These are phyloP conservation scores for Diogma glabrata DNA, from an alignment of 2,888 invertebrate species.

Conservation along the genomic window DNA sequence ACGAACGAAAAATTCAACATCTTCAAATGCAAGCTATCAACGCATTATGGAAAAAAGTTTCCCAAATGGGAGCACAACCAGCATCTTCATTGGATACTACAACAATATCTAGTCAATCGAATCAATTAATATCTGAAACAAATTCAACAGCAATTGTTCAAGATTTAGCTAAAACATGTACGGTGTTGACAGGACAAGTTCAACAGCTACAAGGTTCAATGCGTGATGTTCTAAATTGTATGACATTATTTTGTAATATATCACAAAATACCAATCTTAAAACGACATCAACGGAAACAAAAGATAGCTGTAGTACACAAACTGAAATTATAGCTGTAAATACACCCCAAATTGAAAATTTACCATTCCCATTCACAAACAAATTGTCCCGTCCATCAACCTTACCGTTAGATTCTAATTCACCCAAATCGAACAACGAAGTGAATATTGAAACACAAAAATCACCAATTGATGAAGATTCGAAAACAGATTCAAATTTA, in stretches of 20 bases:
- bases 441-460: not conserved
- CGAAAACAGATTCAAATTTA: too few relatives aligned
- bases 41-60: conserved; percentile 79
- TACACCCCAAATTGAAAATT: conserved; percentile 53
- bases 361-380: conserved; percentile 26
- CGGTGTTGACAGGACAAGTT: conserved; percentile 61
- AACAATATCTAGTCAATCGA: conserved; percentile 10
- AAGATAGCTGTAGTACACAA: conserved; percentile 53
- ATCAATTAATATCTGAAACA: conserved; percentile 31
- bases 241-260: conserved; percentile 42
- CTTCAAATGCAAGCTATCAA: conserved; percentile 85
- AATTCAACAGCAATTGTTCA: conserved; percentile 49
- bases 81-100: conserved; percentile 15
- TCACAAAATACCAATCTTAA: conserved; percentile 27
- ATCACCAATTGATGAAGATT: not conserved
- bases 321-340: conserved; percentile 70
- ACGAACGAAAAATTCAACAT: conserved; percentile 73
- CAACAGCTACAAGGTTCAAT: conserved; percentile 68
- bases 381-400: conserved; percentile 33
- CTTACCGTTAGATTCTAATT: conserved; percentile 27
- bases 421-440: conserved; percentile 10
- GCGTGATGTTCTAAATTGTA: conserved; percentile 63
- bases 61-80: conserved; percentile 42
- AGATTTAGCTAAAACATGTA: conserved; percentile 65
- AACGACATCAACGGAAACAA: conserved; percentile 12